These are phyloP conservation scores for Macquaria australasica DNA, from an alignment of 2,113 vertebrate genomes.

Conservation along the genomic window DNA sequence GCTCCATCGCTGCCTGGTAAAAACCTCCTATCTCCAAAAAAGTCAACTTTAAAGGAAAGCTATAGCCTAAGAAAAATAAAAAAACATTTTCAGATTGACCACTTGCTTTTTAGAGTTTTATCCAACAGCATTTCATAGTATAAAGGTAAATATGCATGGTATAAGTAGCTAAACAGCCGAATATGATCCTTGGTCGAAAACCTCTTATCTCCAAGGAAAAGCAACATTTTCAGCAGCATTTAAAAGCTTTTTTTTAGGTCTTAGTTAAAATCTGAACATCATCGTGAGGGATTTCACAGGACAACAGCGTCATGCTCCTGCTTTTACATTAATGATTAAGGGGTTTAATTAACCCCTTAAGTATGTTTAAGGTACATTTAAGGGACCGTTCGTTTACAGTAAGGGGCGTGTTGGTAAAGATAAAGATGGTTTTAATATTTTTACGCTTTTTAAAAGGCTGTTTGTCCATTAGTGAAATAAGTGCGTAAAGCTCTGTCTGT, in stretches of 20 bases:
- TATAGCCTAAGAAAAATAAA: background rate
- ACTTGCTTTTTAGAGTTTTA: background rate
- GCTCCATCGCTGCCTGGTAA: background rate
- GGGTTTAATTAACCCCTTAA: constrained; percentile 1
- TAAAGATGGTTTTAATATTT: background rate
- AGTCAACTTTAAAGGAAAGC: background rate
- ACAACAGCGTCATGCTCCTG: constrained; percentile 19
- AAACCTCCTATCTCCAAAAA: background rate
- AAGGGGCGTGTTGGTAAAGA: constrained; percentile 17
- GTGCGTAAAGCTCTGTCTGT: constrained; percentile 43
- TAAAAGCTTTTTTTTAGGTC: background rate
- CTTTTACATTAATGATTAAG: background rate
- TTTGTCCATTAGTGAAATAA: constrained; percentile 34
- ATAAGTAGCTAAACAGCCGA: background rate
- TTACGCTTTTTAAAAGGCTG: constrained; percentile 27
- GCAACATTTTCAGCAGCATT: background rate
- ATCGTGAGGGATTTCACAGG: background rate
- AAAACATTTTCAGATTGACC: background rate
- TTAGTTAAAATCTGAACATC: background rate
- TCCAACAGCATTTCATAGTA: background rate
- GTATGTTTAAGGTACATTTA: background rate
- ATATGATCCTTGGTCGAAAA: background rate
- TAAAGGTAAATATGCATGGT: too few species aligned
- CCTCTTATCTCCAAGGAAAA: background rate
- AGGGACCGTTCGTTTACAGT: background rate